These are phyloP conservation scores for Gymnogyps californianus DNA, from an alignment of 2,113 vertebrate species.

Conservation along the genomic window DNA sequence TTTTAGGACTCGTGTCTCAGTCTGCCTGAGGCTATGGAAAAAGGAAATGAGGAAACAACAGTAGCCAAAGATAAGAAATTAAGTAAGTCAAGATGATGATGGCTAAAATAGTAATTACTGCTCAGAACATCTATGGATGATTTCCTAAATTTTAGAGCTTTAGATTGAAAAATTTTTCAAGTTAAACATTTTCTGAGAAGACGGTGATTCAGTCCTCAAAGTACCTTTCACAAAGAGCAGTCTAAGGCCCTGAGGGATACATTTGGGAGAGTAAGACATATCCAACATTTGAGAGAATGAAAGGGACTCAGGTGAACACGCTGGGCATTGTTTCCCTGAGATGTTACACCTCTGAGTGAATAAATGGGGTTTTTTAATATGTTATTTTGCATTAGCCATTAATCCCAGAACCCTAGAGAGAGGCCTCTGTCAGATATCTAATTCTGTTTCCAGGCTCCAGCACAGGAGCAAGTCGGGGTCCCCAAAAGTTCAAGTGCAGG, in stretches of 20 bases:
- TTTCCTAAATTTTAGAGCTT: background rate
- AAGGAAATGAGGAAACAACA: background rate
- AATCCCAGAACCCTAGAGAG: background rate
- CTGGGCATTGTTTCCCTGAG: background rate
- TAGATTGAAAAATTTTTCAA: background rate
- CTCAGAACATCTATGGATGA: background rate
- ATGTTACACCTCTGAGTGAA: background rate
- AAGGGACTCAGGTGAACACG: background rate
- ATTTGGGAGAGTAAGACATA: background rate
- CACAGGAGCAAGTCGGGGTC: background rate
- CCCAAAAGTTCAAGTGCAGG: background rate
- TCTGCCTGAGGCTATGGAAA: background rate
- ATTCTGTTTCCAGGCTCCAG: background rate
- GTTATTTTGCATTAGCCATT: background rate
- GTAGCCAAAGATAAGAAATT: background rate
- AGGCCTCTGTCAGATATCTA: background rate
- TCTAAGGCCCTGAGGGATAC: background rate
- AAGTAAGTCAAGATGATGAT: background rate
- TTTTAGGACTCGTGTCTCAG: background rate
- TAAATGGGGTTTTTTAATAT: background rate
- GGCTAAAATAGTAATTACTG: background rate
- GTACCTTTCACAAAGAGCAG: background rate
- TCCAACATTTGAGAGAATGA: background rate
- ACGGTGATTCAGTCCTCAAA: background rate
- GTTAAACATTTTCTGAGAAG: background rate